These are phyloP conservation scores for Leucophora obtusa DNA, from an alignment of 2,888 invertebrate species.

Conservation along the genomic window DNA sequence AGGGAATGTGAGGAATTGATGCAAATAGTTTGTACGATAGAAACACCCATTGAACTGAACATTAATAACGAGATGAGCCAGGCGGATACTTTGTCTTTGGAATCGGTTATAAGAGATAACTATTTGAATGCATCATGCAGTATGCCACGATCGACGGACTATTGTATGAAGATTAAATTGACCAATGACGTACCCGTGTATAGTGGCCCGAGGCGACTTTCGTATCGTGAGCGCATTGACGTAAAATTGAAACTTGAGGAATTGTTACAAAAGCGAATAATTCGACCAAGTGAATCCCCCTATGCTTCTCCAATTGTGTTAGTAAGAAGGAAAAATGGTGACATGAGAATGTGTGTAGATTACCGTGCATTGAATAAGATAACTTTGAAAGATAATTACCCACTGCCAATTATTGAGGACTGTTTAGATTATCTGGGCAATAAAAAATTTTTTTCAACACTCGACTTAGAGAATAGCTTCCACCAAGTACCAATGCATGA, in stretches of 20 bases:
- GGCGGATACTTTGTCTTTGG: no score
- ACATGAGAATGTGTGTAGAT: slow-evolving; percentile 11
- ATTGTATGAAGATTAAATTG: no score
- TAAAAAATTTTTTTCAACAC: slow-evolving; percentile 60
- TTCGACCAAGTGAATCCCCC: neutral
- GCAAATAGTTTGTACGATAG: no score
- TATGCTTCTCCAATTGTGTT: slow-evolving; percentile 2
- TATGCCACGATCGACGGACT: no score
- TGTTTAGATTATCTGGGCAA: slow-evolving; percentile 37
- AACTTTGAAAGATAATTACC: slow-evolving; percentile 1
- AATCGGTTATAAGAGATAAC: no score
- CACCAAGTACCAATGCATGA: slow-evolving; percentile 33
- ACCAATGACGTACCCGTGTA: no score
- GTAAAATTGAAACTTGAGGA: no score
- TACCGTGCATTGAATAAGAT: neutral
- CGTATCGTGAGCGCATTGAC: neutral
- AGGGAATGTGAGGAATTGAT: no score
- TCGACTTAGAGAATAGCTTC: slow-evolving; percentile 64
- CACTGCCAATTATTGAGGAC: slow-evolving; percentile 49
- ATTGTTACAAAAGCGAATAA: neutral
- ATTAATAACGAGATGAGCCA: no score
- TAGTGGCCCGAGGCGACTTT: no score
- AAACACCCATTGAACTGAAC: no score
- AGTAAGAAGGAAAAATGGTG: neutral
- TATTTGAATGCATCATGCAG: no score